phyloP scores from a whole-genome alignment of 2,113 vertebrate genomes.

The Tautogolabrus adspersus region DNA sequence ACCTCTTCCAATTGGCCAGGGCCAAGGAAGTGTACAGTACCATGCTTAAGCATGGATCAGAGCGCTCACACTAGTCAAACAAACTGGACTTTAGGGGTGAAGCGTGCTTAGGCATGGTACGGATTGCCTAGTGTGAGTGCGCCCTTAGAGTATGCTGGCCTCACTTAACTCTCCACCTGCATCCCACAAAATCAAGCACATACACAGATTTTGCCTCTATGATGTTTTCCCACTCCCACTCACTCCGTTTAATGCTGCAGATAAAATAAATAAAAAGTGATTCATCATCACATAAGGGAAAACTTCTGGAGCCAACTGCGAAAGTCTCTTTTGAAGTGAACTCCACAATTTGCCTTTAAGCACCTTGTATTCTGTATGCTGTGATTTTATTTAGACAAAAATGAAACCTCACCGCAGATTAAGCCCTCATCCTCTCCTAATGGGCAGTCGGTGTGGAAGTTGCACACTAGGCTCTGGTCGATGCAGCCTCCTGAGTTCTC shows the following conservation, averaged over 20 bases:
- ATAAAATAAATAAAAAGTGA: background rate
- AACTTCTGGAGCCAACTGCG: background rate
- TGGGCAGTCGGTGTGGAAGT: conserved; percentile 88
- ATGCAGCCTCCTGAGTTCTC: conserved; percentile 81
- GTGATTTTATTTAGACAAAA: background rate
- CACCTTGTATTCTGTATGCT: background rate
- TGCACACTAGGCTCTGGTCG: conserved; percentile 84
- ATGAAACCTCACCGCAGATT: conserved; percentile 85
- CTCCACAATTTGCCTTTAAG: background rate
- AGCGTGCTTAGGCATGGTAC: no score
- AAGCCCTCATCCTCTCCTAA: conserved; percentile 82
- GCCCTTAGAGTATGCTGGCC: background rate
- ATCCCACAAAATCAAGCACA: conserved; percentile 19
- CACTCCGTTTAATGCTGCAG: background rate
- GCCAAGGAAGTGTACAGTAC: no score
- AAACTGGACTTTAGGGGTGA: no score
- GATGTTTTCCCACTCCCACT: conserved; percentile 5
- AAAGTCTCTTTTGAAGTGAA: background rate
- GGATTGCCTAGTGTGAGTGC: no score
- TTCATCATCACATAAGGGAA: background rate
- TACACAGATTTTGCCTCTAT: conserved; percentile 11
- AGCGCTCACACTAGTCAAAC: no score
- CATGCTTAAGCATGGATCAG: no score
- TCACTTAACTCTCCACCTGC: conserved; percentile 34
- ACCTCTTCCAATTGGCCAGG: no score